phyloP scores from a whole-genome alignment of 2,888 invertebrate species.

The Chesias legatella region DNA sequence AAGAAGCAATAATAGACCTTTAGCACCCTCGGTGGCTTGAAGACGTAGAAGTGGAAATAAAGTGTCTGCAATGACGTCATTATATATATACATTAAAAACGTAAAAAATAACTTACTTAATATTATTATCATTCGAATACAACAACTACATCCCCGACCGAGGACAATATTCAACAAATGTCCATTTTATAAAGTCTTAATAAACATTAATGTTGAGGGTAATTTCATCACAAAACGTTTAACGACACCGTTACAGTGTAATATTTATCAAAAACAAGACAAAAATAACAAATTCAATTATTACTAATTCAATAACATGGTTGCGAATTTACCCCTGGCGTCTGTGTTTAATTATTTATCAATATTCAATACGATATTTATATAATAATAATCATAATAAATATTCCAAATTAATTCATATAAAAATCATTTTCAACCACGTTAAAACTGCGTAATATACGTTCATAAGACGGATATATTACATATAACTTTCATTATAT shows the following conservation, averaged over 20 bases:
- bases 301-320: slow-evolving; percentile 55
- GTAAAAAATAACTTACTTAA: slow-evolving; percentile 81
- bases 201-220: slow-evolving; percentile 65
- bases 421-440: slow-evolving; percentile 75
- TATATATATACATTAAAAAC: slow-evolving; percentile 79
- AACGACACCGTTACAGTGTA: slow-evolving; percentile 73
- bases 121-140: slow-evolving; percentile 80
- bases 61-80: slow-evolving; percentile 67
- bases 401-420: slow-evolving; percentile 73
- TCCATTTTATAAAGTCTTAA: slow-evolving; percentile 76
- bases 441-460: slow-evolving; percentile 64
- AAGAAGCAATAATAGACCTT: slow-evolving; percentile 77
- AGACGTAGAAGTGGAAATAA: slow-evolving; percentile 70
- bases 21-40: slow-evolving; percentile 76
- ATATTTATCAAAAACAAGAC: slow-evolving; percentile 61
- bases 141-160: slow-evolving; percentile 75
- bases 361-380: slow-evolving; percentile 63
- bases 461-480: slow-evolving; percentile 78
- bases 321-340: slow-evolving; percentile 33
- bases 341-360: slow-evolving; percentile 36
- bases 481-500: slow-evolving; percentile 75
- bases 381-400: slow-evolving; percentile 61
- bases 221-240: slow-evolving; percentile 77
- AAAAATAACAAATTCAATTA: slow-evolving; percentile 56
- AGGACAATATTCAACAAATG: slow-evolving; percentile 79